These are phyloP conservation scores for Drosophila erecta DNA, from an alignment of 1,140 invertebrate species.

Conservation along the genomic window DNA sequence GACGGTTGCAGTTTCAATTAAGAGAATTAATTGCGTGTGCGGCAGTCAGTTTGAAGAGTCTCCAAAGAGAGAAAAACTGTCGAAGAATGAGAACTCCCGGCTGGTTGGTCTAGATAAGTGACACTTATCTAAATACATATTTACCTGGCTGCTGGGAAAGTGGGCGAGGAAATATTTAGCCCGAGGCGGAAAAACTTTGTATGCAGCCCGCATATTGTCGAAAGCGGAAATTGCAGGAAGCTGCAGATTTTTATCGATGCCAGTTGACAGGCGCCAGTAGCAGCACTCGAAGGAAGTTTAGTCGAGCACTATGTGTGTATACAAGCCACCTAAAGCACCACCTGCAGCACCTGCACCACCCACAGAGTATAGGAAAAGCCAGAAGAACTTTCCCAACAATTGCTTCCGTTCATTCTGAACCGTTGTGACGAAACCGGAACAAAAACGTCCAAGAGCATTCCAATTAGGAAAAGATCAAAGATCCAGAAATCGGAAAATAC, in stretches of 20 bases:
- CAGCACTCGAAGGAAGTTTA: conserved; percentile 54
- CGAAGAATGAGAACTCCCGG: conserved; percentile 31
- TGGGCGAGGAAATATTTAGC: neutral
- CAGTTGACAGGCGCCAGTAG: conserved; percentile 67
- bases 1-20: conserved; percentile 79
- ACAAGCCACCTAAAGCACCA: conserved; percentile 16
- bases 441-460: conserved; percentile 29
- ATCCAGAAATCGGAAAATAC: conserved; percentile 31
- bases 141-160: conserved; percentile 38
- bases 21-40: conserved; percentile 79
- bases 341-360: conserved; percentile 5
- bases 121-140: conserved; percentile 81
- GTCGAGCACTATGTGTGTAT: conserved; percentile 14
- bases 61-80: conserved; percentile 1
- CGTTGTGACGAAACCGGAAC: conserved; percentile 61
- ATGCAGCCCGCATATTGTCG: conserved; percentile 65
- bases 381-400: conserved; percentile 33
- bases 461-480: conserved; percentile 50
- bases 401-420: conserved; percentile 51
- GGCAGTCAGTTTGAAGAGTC: conserved; percentile 65
- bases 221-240: conserved; percentile 50
- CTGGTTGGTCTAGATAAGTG: conserved; percentile 55
- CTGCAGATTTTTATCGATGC: conserved; percentile 66
- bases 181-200: conserved; percentile 21
- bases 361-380: conserved; percentile 16